Evolutionary conservation across 2,888 invertebrate genomes (phyloP).

Genomic region (Coenonympha glycerion): DNA sequence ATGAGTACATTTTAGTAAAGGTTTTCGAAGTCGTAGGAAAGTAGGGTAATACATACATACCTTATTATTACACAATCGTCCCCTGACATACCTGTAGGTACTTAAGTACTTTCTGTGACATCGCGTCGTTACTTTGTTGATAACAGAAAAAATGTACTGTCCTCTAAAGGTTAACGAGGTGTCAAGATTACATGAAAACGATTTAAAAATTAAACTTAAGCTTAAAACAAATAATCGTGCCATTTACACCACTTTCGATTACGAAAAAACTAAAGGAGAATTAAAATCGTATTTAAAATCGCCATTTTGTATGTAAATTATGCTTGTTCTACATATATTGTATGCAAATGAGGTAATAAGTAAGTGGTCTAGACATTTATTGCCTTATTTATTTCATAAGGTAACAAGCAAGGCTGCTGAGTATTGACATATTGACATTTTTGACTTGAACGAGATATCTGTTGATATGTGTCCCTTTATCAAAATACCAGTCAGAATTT

Average conservation of each 20-base stretch:
- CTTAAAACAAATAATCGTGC: constrained; percentile 10
- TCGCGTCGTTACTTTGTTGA: constrained; percentile 8
- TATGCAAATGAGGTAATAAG: constrained; percentile 3
- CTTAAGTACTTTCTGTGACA: no score
- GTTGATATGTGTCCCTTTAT: not conserved
- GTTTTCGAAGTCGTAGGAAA: no score
- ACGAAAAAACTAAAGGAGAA: constrained; percentile 1
- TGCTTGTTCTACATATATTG: not conserved
- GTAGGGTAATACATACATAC: no score
- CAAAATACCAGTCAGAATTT: not conserved
- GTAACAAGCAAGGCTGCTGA: not conserved
- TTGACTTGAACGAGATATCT: not conserved
- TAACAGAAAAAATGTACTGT: constrained; percentile 22
- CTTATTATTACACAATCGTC: not conserved
- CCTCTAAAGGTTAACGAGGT: constrained; percentile 26
- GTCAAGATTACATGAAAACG: constrained; percentile 13
- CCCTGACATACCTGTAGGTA: not conserved
- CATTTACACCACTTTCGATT: constrained; percentile 3
- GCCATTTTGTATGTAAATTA: constrained; percentile 1
- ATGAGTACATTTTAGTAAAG: no score
- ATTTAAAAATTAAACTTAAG: constrained; percentile 12
- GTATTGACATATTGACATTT: not conserved
- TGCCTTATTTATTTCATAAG: not conserved
- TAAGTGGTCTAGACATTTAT: not conserved
- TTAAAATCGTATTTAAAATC: constrained; percentile 4